Evolutionary conservation across 2,113 vertebrate genomes (phyloP).

Genomic region (Meriones unguiculatus): DNA sequence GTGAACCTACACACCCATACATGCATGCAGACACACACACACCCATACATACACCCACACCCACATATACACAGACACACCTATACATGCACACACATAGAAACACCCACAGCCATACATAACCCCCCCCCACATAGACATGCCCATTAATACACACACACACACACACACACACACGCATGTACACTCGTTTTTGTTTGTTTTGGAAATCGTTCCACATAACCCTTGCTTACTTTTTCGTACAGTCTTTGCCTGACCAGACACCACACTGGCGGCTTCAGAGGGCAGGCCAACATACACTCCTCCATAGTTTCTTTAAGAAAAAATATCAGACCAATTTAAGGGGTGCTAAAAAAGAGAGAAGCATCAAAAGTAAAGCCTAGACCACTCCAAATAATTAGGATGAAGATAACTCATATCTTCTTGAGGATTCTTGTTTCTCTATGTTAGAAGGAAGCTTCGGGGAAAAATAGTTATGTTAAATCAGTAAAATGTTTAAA

Average conservation of each 20-base stretch:
- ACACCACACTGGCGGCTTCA: slow-evolving; percentile 88
- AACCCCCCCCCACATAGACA: background rate
- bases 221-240: slow-evolving; percentile 89
- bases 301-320: slow-evolving; percentile 94
- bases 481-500: background rate
- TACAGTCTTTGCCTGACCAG: slow-evolving; percentile 91
- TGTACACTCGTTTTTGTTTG: no score
- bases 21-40: background rate
- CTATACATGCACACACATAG: background rate
- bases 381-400: background rate
- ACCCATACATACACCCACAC: background rate
- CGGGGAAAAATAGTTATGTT: background rate
- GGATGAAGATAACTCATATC: background rate
- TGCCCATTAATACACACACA: background rate
- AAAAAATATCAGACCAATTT: slow-evolving; percentile 25
- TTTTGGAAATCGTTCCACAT: background rate
- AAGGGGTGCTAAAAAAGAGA: background rate
- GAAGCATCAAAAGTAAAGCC: background rate
- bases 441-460: background rate
- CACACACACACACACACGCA: background rate
- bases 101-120: background rate
- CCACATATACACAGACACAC: background rate
- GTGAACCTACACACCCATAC: background rate
- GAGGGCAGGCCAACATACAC: slow-evolving; percentile 95
- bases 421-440: slow-evolving; percentile 6